Evolutionary conservation across 2,797 vertebrate species (phyloP), one percentile per base, ranked within the genome.

Genomic region (Lepus townsendii): DNA sequence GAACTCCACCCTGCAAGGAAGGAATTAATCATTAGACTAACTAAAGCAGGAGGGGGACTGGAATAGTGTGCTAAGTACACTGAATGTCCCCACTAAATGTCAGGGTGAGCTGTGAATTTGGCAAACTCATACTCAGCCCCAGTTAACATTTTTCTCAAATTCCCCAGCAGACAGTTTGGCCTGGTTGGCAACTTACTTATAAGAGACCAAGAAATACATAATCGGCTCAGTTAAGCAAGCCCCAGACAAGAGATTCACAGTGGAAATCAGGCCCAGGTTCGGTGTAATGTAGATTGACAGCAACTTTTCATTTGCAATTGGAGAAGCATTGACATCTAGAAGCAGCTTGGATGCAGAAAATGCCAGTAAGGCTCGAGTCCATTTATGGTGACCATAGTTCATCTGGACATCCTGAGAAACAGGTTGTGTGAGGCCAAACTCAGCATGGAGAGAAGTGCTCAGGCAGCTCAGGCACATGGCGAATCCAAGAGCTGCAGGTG

Each of bases 121-220:
- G 89, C 73, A 93, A 93, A 57, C 50, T 83, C 27, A 2, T 7
- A 7, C 63, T 79, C 30, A 57, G 71, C 71, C 73, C 87, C 82
- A 73, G 83, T 93, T 84, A 85, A 78, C 92, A 65, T 92, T 92
- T 80, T 57, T 89, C 93, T 97, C 90, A 38, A 88, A 77, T 78
- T 77, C 68, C 84, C 82, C 57, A 84, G 91, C 47, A 62, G 92
- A 86, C 75, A 83, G 52, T 82, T 93, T 96, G 88, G 75, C 79
- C 90, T 80, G 52, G 30, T 92, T 77, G 94, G 90, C 82, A 71
- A 35, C 78, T 80, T 60, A 30, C 68, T 91, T 1, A 0, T n/a
- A 47, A 91, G 90, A 88, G 65, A 88, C 65, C 63, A 35, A 63
- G 86, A 94, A 93, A 62, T 24, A 54, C 32, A 24, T 1, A 30